These are phyloP conservation scores for Nycticebus coucang DNA, from an alignment of 2,113 vertebrate genomes.

Conservation along the genomic window DNA sequence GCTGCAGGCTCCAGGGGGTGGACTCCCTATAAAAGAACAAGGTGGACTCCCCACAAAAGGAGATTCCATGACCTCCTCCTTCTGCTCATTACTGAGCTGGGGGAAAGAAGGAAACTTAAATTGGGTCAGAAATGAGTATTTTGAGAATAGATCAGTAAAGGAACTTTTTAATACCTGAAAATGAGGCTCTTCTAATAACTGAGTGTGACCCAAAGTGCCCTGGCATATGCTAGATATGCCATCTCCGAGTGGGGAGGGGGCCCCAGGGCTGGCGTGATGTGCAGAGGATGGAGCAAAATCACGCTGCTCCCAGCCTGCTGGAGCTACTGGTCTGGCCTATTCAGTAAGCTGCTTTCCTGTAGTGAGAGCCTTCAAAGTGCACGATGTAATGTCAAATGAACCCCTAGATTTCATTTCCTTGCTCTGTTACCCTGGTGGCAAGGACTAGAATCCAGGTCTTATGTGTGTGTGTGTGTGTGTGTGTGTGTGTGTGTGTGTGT, in stretches of 20 bases:
- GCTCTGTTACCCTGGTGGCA: background rate
- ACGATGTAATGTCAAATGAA: background rate
- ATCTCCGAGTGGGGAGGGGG: background rate
- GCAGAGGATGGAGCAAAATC: background rate
- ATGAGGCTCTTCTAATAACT: background rate
- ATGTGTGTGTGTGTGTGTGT: background rate
- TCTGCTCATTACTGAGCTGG: background rate
- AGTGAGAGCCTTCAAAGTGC: background rate
- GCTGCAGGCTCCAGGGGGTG: background rate
- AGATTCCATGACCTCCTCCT: background rate
- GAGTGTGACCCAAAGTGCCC: too few species aligned
- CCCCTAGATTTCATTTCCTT: background rate
- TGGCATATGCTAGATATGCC: background rate
- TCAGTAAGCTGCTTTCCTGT: background rate
- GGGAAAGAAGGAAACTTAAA: background rate
- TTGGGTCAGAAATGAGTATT: background rate
- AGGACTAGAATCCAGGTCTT: background rate
- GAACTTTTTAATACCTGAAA: background rate
- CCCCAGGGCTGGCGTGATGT: accelerated
- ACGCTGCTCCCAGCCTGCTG: background rate
- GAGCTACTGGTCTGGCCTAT: too few species aligned
- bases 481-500: background rate
- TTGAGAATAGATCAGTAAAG: background rate
- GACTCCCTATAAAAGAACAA: background rate
- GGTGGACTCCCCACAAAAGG: background rate